phyloP scores from a whole-genome alignment of 2,113 vertebrate species.

The Haemorhous mexicanus region DNA sequence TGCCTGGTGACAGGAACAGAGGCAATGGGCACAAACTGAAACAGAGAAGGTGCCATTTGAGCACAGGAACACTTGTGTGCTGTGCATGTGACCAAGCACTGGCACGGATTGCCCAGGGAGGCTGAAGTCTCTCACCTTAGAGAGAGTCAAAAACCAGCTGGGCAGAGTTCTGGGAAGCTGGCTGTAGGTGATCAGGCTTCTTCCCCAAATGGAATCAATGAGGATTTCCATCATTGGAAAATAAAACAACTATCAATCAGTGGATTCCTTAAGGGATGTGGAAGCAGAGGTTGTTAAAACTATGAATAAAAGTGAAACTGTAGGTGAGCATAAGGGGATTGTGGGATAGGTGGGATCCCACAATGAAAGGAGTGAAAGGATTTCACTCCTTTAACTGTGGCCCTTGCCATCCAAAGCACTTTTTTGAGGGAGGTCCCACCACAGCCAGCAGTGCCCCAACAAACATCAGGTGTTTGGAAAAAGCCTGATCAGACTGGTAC shows the following conservation, averaged over 20 bases:
- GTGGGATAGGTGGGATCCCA: neutral
- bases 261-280: neutral
- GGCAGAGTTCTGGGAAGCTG: neutral
- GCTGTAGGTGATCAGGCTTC: neutral
- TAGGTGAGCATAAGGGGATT: neutral
- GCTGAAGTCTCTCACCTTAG: neutral
- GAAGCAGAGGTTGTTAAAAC: neutral
- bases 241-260: neutral
- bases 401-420: neutral
- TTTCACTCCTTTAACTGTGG: neutral
- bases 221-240: neutral
- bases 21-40: neutral
- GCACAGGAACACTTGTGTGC: neutral
- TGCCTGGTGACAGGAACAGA: neutral
- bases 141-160: neutral
- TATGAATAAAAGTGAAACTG: neutral
- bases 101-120: neutral
- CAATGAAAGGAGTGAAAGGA: no score
- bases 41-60: neutral
- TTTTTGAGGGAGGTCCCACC: neutral
- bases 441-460: neutral
- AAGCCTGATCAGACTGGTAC: neutral
- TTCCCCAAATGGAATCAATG: neutral
- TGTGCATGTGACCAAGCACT: neutral
- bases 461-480: neutral